Evolutionary conservation across 2,797 vertebrate genomes (phyloP).

Genomic region (Argentina silus): DNA sequence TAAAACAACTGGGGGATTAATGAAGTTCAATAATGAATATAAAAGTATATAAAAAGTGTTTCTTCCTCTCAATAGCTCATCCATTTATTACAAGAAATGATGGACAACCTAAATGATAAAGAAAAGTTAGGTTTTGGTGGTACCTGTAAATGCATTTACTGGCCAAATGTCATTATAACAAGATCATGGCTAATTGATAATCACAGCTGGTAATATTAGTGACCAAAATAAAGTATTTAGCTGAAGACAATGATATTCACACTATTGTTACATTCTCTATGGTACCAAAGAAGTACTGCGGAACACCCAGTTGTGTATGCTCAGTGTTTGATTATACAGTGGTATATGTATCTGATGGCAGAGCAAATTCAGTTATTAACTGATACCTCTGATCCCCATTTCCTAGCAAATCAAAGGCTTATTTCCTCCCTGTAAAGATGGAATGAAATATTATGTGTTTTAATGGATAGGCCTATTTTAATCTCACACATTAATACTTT

Average conservation of each 20-base stretch:
- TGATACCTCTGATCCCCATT: constrained; percentile 75
- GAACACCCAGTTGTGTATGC: constrained; percentile 54
- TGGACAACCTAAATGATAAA: constrained; percentile 60
- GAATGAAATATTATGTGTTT: constrained; percentile 83
- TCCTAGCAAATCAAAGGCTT: constrained; percentile 81
- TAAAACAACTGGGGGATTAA: constrained; percentile 69
- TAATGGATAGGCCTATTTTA: constrained; percentile 87
- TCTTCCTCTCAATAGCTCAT: constrained; percentile 66
- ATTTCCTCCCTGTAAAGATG: constrained; percentile 82
- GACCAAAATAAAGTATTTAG: neutral
- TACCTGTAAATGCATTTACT: too few species aligned
- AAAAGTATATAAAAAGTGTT: constrained; percentile 63
- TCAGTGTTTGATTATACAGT: constrained; percentile 52
- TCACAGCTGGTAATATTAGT: neutral
- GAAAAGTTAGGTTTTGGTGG: too few species aligned
- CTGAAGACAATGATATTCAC: too few species aligned
- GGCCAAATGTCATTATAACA: constrained; percentile 22
- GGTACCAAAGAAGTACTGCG: constrained; percentile 47
- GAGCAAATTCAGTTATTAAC: constrained; percentile 77
- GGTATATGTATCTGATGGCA: constrained; percentile 62
- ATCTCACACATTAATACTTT: constrained; percentile 85
- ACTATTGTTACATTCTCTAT: neutral
- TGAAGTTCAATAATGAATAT: constrained; percentile 68
- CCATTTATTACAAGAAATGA: constrained; percentile 58
- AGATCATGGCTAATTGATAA: constrained; percentile 2